These are phyloP conservation scores for Ericerus pela DNA, from an alignment of 1,140 invertebrate genomes.

Conservation along the genomic window DNA sequence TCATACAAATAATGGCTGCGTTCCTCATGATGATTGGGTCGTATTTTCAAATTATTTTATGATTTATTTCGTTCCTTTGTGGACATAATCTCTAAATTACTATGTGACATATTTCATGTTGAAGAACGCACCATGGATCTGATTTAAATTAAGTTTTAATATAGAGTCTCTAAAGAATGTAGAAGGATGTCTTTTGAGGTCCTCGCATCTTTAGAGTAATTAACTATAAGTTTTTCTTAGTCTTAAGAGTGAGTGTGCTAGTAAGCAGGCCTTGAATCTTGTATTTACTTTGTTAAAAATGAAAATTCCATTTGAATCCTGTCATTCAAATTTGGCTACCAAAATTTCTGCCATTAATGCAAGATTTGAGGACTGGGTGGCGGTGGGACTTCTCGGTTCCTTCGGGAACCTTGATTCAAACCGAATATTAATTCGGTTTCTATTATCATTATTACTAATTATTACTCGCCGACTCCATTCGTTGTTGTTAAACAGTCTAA, in stretches of 20 bases:
- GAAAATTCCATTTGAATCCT: neutral
- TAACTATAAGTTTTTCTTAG: neutral
- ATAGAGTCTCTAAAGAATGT: neutral
- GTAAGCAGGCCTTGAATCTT: slow-evolving; percentile 6
- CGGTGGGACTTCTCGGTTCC: neutral
- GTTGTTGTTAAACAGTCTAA: no score
- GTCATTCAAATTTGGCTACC: neutral
- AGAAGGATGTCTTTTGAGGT: neutral
- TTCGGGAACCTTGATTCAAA: neutral
- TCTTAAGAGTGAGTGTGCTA: neutral
- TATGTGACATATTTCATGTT: no score
- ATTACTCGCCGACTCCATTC: no score
- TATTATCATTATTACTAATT: no score
- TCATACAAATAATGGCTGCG: no score
- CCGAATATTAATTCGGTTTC: neutral
- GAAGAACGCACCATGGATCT: no score
- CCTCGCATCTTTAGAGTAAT: neutral
- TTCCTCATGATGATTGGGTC: no score
- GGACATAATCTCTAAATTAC: no score
- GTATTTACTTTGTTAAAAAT: neutral
- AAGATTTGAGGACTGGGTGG: slow-evolving; percentile 4
- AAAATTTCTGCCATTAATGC: neutral
- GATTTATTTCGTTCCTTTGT: no score
- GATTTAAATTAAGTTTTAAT: no score
- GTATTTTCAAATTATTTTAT: no score